Conservation (phyloP, 2,113 vertebrate genomes). For the Climacteris rufus region DNA sequence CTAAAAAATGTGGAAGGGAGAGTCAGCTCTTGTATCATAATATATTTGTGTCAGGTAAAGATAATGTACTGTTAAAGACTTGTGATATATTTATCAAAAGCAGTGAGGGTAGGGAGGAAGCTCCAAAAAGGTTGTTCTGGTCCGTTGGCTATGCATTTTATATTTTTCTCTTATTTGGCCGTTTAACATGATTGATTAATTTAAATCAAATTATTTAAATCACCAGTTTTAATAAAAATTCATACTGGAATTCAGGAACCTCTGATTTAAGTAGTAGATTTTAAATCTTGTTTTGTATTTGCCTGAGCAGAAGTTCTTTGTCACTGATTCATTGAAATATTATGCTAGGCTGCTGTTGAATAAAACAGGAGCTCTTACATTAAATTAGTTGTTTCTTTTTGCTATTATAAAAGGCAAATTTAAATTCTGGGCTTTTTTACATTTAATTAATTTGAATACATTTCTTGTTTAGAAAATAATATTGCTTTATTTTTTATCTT, state of each 20-base stretch:
- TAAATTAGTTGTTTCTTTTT: not conserved
- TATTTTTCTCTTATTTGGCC: not conserved
- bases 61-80: not conserved
- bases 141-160: not conserved
- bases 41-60: not conserved
- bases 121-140: not conserved
- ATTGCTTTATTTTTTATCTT: not conserved
- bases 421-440: not conserved
- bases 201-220: not conserved
- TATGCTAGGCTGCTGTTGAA: not conserved
- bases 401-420: not conserved
- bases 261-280: not conserved
- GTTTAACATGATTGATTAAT: not conserved
- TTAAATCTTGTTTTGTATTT: not conserved
- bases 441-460: not conserved
- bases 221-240: not conserved
- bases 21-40: not conserved
- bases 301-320: not conserved
- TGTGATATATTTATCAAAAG: not conserved
- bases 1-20: not conserved
- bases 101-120: not conserved
- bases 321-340: not conserved
- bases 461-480: not conserved
- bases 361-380: not conserved
- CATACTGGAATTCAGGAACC: not conserved